Conservation (phyloP, 2,797 vertebrate genomes). For the Artibeus jamaicensis region DNA sequence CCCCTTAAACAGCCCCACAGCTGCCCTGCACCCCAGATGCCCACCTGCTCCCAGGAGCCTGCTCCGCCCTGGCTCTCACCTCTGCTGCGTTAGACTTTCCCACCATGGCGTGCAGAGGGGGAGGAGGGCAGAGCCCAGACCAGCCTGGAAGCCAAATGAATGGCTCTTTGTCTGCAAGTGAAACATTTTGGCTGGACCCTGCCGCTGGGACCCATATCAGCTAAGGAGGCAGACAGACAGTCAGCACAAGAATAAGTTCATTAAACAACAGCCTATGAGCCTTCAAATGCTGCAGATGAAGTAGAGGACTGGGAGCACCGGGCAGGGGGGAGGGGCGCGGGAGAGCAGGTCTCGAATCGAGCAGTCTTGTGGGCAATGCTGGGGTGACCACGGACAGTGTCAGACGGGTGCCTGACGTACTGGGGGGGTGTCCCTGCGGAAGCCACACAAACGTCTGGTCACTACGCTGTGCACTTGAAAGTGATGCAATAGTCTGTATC, state of each 20-base stretch:
- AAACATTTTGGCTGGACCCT: not conserved
- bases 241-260: not conserved
- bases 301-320: not conserved
- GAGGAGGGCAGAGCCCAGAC: not conserved
- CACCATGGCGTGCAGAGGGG: not conserved
- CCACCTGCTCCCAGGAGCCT: not conserved
- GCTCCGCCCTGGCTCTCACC: not conserved
- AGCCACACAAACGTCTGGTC: too few species aligned
- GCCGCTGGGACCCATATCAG: not conserved
- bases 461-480: not conserved
- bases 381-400: accelerated
- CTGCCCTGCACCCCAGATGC: not conserved
- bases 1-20: not conserved
- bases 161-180: not conserved
- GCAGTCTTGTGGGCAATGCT: not conserved
- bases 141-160: not conserved
- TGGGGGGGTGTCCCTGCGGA: not conserved
- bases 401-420: not conserved
- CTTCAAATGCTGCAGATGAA: not conserved
- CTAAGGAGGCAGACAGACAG: not conserved
- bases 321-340: too few species aligned
- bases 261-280: not conserved
- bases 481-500: too few species aligned
- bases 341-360: too few species aligned
- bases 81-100: not conserved